Evolutionary conservation across 2,797 vertebrate species (phyloP).

Genomic region (Rousettus madagascariensis): DNA sequence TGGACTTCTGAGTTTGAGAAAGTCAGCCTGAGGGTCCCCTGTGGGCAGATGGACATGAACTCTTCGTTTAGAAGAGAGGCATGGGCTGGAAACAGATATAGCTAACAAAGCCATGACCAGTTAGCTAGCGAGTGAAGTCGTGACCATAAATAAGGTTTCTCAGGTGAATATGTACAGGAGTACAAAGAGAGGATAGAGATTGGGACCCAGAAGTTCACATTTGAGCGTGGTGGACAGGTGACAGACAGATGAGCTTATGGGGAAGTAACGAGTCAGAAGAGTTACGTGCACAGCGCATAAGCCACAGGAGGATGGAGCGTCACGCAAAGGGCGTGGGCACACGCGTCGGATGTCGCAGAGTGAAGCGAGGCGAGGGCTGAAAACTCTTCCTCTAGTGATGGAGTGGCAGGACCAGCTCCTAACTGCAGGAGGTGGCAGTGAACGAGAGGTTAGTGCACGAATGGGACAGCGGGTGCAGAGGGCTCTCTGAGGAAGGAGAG

Average conservation of each 20-base stretch:
- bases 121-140: not conserved
- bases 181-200: not conserved
- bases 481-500: not conserved
- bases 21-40: not conserved
- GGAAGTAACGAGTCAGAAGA: not conserved
- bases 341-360: not conserved
- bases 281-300: not conserved
- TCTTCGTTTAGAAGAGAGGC: not conserved
- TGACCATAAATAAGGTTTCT: not conserved
- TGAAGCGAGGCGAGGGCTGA: not conserved
- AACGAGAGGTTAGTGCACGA: not conserved
- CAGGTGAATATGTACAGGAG: not conserved
- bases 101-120: not conserved
- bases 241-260: not conserved
- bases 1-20: not conserved
- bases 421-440: not conserved
- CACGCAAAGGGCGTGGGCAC: not conserved
- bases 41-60: not conserved
- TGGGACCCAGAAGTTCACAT: not conserved
- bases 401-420: not conserved
- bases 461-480: not conserved
- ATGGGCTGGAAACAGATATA: not conserved
- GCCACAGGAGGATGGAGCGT: not conserved
- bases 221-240: not conserved
- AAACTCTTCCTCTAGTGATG: not conserved